Conservation (phyloP, 2,113 vertebrate genomes). For the Syrmaticus mikado region DNA sequence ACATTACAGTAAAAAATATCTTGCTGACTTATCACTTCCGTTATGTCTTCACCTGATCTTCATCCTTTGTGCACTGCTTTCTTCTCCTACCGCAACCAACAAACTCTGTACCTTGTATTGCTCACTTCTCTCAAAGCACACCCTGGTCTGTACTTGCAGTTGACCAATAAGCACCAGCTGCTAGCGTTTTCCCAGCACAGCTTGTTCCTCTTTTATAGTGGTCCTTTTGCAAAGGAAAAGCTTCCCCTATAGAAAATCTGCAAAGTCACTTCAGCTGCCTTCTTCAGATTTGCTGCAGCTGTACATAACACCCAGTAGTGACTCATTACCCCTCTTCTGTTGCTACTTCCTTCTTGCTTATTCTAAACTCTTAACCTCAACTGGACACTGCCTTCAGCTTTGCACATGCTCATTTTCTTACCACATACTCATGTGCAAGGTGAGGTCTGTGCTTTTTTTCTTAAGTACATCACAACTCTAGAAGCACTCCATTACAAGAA, state of each 20-base stretch:
- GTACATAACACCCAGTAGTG: no score
- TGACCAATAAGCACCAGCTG: neutral
- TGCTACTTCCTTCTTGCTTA: neutral
- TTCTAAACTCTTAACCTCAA: neutral
- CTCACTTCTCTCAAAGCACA: neutral
- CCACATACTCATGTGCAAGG: accelerated
- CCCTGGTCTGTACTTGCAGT: accelerated
- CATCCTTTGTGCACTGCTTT: neutral
- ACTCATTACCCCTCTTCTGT: neutral
- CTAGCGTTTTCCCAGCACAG: neutral
- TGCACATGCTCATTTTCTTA: neutral
- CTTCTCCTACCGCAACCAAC: neutral
- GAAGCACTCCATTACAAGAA: accelerated
- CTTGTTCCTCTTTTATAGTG: neutral
- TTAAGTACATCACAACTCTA: neutral
- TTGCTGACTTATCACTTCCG: neutral
- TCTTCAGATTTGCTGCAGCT: neutral
- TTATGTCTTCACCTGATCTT: neutral
- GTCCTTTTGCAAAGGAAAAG: neutral
- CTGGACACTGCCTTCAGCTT: neutral
- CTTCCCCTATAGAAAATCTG: neutral
- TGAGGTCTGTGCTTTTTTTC: neutral
- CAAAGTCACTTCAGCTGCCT: neutral
- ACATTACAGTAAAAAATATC: neutral
- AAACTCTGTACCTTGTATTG: neutral